phyloP scores from a whole-genome alignment of 2,113 vertebrate species.

The Callithrix jacchus region DNA sequence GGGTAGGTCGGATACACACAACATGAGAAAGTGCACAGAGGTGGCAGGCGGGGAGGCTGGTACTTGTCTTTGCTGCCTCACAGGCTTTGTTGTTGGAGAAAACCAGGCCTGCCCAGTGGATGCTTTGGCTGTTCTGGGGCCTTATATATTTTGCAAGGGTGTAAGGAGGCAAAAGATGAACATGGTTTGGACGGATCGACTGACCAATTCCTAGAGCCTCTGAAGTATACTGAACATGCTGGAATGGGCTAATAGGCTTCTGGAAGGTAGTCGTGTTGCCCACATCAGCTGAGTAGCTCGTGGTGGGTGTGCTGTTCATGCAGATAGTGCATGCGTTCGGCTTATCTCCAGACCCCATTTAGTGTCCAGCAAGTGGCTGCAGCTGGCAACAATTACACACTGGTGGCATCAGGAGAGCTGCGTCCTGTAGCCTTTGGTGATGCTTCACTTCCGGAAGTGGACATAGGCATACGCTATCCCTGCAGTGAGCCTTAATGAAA shows the following conservation, averaged over 20 bases:
- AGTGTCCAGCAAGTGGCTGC: slow-evolving; percentile 89
- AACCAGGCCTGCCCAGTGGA: slow-evolving; percentile 86
- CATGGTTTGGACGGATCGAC: slow-evolving; percentile 83
- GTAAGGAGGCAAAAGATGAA: slow-evolving; percentile 89
- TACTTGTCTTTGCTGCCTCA: slow-evolving; percentile 92
- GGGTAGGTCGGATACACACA: too few relatives aligned
- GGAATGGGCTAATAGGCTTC: slow-evolving; percentile 88
- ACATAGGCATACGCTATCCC: slow-evolving; percentile 64
- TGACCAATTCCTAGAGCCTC: slow-evolving; percentile 85
- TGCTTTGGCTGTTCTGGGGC: slow-evolving; percentile 83
- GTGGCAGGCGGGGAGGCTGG: not conserved
- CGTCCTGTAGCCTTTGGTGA: slow-evolving; percentile 89
- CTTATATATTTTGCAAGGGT: slow-evolving; percentile 86
- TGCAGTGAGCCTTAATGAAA: slow-evolving; percentile 77
- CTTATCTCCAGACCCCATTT: slow-evolving; percentile 85
- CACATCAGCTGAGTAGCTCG: slow-evolving; percentile 85
- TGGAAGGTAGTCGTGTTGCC: slow-evolving; percentile 90
- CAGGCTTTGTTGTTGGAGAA: slow-evolving; percentile 86
- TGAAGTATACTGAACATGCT: slow-evolving; percentile 89
- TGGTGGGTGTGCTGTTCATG: slow-evolving; percentile 93
- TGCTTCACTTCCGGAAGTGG: slow-evolving; percentile 88
- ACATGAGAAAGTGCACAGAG: not conserved
- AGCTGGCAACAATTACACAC: slow-evolving; percentile 90
- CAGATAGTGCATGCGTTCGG: slow-evolving; percentile 88
- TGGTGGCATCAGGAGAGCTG: slow-evolving; percentile 85